Percentiles rank a stretch among this genome's conserved stretches.
These are phyloP conservation scores for Camponotus pennsylvanicus DNA, from an alignment of 1,140 invertebrate genomes.

Conservation along the genomic window DNA sequence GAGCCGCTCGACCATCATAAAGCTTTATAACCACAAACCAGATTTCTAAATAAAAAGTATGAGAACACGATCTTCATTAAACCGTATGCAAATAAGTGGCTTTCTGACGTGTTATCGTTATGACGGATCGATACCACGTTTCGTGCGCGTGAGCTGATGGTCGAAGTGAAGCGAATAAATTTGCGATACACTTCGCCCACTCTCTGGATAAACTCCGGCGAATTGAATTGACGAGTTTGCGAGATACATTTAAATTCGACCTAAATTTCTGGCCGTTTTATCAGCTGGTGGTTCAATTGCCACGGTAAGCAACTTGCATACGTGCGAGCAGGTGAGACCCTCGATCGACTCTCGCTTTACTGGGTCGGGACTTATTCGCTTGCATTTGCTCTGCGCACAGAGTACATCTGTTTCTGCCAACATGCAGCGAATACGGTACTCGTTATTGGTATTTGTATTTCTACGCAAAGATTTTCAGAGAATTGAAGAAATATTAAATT, in stretches of 20 bases:
- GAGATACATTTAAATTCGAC: slow-evolving; percentile 55
- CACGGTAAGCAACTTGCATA: slow-evolving; percentile 34
- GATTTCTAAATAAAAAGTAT: background rate
- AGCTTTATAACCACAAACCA: background rate
- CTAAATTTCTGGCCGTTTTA: slow-evolving; percentile 48
- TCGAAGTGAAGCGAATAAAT: slow-evolving; percentile 12
- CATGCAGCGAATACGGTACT: slow-evolving; percentile 34
- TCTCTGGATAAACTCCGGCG: background rate
- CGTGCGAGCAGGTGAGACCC: slow-evolving; percentile 62
- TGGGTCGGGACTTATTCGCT: slow-evolving; percentile 47
- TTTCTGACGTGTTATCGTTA: slow-evolving; percentile 31
- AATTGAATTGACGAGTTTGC: slow-evolving; percentile 37
- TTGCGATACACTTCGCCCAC: background rate
- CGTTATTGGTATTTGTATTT: slow-evolving; percentile 13
- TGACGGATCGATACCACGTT: slow-evolving; percentile 15
- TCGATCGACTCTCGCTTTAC: slow-evolving; percentile 34
- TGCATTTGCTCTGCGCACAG: slow-evolving; percentile 21
- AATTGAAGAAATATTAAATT: background rate
- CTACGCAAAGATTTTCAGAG: background rate
- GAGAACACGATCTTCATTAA: background rate
- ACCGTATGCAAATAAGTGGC: background rate
- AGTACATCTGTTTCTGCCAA: slow-evolving; percentile 54
- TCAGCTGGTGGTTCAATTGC: slow-evolving; percentile 56
- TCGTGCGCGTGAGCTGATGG: background rate
- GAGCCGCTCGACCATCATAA: background rate